Conservation (phyloP, 92 coral and sea anemone genomes). For the Palythoa heliodiscus region DNA sequence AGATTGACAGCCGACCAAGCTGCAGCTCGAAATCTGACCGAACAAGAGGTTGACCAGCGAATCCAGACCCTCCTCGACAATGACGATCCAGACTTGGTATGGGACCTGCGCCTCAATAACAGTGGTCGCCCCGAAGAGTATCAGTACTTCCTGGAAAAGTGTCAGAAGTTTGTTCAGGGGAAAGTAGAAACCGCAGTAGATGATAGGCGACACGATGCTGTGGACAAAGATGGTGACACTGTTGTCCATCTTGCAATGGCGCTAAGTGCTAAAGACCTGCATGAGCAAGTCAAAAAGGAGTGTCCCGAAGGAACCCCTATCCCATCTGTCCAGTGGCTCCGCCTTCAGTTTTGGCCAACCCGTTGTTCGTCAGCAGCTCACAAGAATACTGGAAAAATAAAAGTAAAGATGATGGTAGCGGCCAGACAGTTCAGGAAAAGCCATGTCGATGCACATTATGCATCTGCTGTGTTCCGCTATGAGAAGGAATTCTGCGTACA, state of each 20-base stretch:
- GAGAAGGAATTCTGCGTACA: constrained; percentile 53
- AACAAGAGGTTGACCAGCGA: not conserved
- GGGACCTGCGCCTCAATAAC: constrained; percentile 35
- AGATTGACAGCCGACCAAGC: constrained; percentile 28
- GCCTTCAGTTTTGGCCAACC: constrained; percentile 63
- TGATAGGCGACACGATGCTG: constrained; percentile 55
- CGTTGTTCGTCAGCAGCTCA: constrained; percentile 54
- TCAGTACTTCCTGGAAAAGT: constrained; percentile 38
- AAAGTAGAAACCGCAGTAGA: constrained; percentile 61
- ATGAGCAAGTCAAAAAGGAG: constrained; percentile 45
- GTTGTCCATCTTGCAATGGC: constrained; percentile 61
- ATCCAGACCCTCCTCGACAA: not conserved
- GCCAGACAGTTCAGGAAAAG: constrained; percentile 56
- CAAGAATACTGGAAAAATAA: constrained; percentile 50
- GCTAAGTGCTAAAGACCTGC: constrained; percentile 58
- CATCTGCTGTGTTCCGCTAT: constrained; percentile 58
- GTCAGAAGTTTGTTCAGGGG: constrained; percentile 46
- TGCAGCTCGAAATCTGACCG: constrained; percentile 15
- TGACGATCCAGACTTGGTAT: constrained; percentile 43
- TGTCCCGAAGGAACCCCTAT: constrained; percentile 57
- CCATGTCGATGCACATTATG: constrained; percentile 57
- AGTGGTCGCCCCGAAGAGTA: constrained; percentile 48
- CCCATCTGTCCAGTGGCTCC: constrained; percentile 61
- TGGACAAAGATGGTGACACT: constrained; percentile 37
- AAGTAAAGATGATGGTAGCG: constrained; percentile 60